These are phyloP conservation scores for Acanthaster planci DNA, from an alignment of 35 echinoderm and acorn worm species.

Conservation along the genomic window DNA sequence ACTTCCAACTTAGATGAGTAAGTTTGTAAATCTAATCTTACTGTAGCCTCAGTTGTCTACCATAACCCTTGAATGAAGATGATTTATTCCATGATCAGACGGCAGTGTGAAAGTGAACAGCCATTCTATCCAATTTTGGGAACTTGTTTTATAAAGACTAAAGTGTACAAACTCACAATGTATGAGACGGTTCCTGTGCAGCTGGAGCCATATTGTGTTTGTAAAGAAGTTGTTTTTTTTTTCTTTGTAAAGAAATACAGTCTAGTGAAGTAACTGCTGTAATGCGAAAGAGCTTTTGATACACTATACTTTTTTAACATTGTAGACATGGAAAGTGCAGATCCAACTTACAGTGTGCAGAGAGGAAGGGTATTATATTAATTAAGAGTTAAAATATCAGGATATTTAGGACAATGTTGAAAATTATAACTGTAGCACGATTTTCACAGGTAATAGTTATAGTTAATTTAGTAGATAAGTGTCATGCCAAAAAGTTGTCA, in stretches of 20 bases:
- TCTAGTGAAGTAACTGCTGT: background rate
- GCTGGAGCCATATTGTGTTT: slow-evolving; percentile 17
- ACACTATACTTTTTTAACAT: slow-evolving; percentile 32
- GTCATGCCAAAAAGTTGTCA: too few species aligned
- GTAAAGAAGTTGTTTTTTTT: slow-evolving; percentile 25
- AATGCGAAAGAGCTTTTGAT: slow-evolving; percentile 27
- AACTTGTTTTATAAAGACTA: background rate
- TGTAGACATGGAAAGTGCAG: slow-evolving; percentile 10
- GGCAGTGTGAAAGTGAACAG: background rate
- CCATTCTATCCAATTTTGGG: slow-evolving; percentile 1
- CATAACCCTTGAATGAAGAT: background rate
- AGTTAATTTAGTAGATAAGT: too few species aligned
- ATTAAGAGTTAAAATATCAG: slow-evolving; percentile 2
- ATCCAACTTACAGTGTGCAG: slow-evolving; percentile 25
- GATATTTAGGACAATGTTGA: slow-evolving; percentile 12
- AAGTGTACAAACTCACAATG: slow-evolving; percentile 1
- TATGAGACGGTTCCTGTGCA: slow-evolving; percentile 13
- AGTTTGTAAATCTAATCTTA: background rate
- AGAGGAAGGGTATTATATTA: background rate
- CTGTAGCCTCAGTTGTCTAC: background rate
- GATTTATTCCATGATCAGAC: background rate
- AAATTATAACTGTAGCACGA: background rate
- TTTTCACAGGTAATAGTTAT: background rate
- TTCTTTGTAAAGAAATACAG: background rate
- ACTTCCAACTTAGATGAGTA: background rate